phyloP scores from a whole-genome alignment of 2,888 invertebrate species.

The Tenodera sinensis region DNA sequence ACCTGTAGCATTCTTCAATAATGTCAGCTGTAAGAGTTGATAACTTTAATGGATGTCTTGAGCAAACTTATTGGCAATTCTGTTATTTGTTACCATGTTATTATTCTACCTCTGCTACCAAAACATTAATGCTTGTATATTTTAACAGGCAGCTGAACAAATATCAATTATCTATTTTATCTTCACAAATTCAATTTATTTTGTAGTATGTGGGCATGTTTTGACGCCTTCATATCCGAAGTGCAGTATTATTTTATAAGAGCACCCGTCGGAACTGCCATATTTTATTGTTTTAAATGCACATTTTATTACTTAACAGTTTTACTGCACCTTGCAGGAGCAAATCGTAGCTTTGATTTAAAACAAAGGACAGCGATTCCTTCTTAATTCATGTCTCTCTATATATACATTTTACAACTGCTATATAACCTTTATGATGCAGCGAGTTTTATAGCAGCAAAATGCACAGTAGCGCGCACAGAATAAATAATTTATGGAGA shows the following conservation, averaged over 20 bases:
- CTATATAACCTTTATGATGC: background rate
- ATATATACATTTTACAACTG: background rate
- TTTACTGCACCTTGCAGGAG: background rate
- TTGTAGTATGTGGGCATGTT: no score
- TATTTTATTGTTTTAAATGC: background rate
- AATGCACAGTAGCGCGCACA: background rate
- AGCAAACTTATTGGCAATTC: no score
- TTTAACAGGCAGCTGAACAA: no score
- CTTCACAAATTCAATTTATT: no score
- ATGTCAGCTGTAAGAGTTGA: no score
- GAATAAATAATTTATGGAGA: background rate
- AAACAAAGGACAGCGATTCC: background rate
- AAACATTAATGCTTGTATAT: no score
- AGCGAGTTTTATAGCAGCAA: background rate
- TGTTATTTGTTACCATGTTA: no score
- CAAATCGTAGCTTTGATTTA: background rate
- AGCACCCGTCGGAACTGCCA: background rate
- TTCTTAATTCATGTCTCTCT: background rate
- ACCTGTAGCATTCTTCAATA: no score
- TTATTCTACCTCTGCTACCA: no score
- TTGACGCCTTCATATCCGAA: no score
- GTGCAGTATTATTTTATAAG: background rate
- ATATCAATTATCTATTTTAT: no score
- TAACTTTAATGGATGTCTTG: no score
- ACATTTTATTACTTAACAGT: background rate